Conservation (phyloP, 2,888 invertebrate genomes). For the Ephialtes manifestator region DNA sequence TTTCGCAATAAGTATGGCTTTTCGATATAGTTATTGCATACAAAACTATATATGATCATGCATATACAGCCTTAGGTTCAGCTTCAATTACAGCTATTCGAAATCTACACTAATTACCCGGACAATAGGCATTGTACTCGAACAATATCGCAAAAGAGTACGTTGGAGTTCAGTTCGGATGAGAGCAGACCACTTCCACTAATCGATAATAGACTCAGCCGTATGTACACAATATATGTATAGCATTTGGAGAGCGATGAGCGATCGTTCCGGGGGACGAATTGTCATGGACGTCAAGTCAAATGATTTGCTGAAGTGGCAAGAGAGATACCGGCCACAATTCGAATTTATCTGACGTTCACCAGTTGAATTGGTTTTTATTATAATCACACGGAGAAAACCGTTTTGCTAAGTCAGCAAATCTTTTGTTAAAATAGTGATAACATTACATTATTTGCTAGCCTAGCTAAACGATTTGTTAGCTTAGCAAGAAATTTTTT, state of each 20-base stretch:
- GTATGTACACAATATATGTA: conserved; percentile 28
- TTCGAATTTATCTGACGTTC: conserved; percentile 44
- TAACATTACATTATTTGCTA: not conserved
- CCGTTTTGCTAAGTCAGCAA: no score
- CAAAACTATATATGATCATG: not conserved
- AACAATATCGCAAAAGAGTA: conserved; percentile 47
- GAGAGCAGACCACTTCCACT: conserved; percentile 46
- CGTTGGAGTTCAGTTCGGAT: conserved; percentile 48
- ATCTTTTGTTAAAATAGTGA: no score
- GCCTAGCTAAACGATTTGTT: no score
- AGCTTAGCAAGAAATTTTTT: no score
- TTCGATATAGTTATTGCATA: no score
- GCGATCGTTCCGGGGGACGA: conserved; percentile 37
- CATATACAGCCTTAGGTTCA: not conserved
- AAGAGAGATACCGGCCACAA: conserved; percentile 14
- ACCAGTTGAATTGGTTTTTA: conserved; percentile 6
- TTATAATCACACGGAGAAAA: no score
- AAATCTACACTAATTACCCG: conserved; percentile 19
- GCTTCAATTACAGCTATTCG: conserved; percentile 22
- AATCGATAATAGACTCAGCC: conserved; percentile 63
- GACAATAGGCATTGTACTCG: conserved; percentile 48
- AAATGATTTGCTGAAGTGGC: conserved; percentile 42
- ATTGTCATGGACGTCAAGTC: conserved; percentile 64
- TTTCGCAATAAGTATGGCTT: no score
- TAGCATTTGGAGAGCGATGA: conserved; percentile 36